Base-by-base conservation (phyloP, 1,140 invertebrate genomes). In the Steinernema khuongi region DNA sequence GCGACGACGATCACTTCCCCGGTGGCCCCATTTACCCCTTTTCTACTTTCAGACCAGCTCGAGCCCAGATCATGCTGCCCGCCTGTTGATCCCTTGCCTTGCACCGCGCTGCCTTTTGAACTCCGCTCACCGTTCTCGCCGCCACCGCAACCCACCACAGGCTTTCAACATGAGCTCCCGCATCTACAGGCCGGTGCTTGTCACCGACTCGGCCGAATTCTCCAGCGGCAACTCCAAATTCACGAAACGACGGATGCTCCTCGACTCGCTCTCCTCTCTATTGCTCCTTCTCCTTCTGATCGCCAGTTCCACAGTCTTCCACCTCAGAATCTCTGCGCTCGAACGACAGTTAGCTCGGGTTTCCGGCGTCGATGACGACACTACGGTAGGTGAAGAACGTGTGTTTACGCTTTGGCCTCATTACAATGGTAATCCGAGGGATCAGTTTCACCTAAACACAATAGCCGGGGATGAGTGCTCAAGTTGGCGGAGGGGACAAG, bases 401-500 rank as follows among this genome's bases (percentile, higher is more conserved):
- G 14, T 7, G 50, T 60, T 60, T 14, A 22, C 50, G 7, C 36
- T 41, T 7, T 41, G 7, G 36, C 7, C 50, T 60, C 50, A 60
- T 60, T 60, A 60, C 22, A 26, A 11, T 60, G 7, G 26, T 60
- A 60, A 60, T 60, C 50, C 50, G 50, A 4, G 50, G 50, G 50
- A 60, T 60, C 50, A 60, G 50, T 60, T 60, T 26, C 50, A 41
- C 19, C 50, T 60, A 60, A 60, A 60, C n/a, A n/a, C 50, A 60
- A 60, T 60, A 22, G 22, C 7, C 50, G 50, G 50, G 4, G 22
- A 60, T 26, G 50, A 26, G 50, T 22, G 50, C n/a, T n/a, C 7
- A 60, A 60, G 50, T 60, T n/a, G 7, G 14, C 36, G 22, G 50
- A 4, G 11, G 22, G n/a, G n/a, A n/a, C n/a, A 60, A 60, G 50